Evolutionary conservation across 2,888 invertebrate genomes (phyloP), one percentile per base, ranked within the genome.

Genomic region (Pristionchus japonicus): DNA sequence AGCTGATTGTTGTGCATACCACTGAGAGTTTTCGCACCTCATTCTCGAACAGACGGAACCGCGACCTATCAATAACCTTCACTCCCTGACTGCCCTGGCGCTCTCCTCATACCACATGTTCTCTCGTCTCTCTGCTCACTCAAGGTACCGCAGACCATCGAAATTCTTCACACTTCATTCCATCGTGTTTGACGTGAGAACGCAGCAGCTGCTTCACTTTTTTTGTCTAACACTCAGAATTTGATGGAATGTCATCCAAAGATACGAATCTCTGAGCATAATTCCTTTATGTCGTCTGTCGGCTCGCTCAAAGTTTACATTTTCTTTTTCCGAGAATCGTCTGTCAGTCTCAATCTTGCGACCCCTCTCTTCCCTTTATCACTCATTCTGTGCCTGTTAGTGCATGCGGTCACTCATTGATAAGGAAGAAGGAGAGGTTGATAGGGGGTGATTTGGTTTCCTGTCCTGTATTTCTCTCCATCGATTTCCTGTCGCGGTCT

Each of bases 341-440:
- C n/a, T n/a, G n/a, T n/a, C n/a, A n/a, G n/a, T n/a, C n/a, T n/a
- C n/a, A n/a, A n/a, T n/a, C n/a, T n/a, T n/a, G n/a, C n/a, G n/a
- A n/a, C n/a, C n/a, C 23, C 20, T n/a, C 57, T 23, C 23, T 57
- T 20, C n/a, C 20, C n/a, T 6, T 64, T 64, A 64, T 64, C 64
- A 64, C 64, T 64, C n/a, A 27, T 27, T 27, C n/a, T 17, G 64
- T 64, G 23, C 74, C 74, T 40, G 70, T 37, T 70, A 70, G 70
- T 70, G 37, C 70, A 70, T 34, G 70, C 70, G 74, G 74, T 74
- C 74, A 74, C 74, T 74, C 74, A 74, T 74, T 74, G 74, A 74
- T 74, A 74, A 40, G 74, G 43, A 74, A 52, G 17, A 37, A 74
- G n/a, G 34, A 2, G 70, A 20, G 43, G 74, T 40, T 40, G 74